Conservation (phyloP, 53 echinoderm and acorn worm genomes). For the Zoroaster sp. region DNA sequence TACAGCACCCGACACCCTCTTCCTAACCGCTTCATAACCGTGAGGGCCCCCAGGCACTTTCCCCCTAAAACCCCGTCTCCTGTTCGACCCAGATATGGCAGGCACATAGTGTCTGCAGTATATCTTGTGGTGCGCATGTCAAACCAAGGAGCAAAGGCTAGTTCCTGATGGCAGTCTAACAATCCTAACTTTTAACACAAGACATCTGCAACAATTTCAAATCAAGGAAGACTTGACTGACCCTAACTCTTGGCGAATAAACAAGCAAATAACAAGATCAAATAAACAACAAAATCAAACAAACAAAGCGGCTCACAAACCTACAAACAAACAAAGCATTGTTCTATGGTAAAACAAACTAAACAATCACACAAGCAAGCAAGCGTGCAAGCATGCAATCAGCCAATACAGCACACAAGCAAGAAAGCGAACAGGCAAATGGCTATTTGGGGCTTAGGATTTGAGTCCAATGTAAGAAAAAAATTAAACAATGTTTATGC, state of each 20-base stretch:
- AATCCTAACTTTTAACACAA: neutral
- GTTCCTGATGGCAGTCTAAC: neutral
- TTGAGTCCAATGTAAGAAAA: too few species aligned
- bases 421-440: too few species aligned
- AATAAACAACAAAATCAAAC: too few species aligned
- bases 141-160: neutral
- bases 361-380: too few species aligned
- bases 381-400: too few species aligned
- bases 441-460: too few species aligned
- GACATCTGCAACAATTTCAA: slow-evolving; percentile 20
- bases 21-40: slow-evolving; percentile 15
- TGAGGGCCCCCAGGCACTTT: slow-evolving; percentile 33
- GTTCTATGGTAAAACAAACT: too few species aligned
- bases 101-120: slow-evolving; percentile 3
- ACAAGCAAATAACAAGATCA: too few species aligned
- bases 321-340: too few species aligned
- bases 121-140: neutral
- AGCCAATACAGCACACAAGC: too few species aligned
- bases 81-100: slow-evolving; percentile 35
- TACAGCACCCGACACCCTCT: slow-evolving; percentile 11
- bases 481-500: too few species aligned
- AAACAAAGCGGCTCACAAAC: too few species aligned
- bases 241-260: neutral
- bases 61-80: neutral
- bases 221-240: neutral